These are phyloP conservation scores for Calidris pygmaea DNA, from an alignment of 2,113 vertebrate genomes.

Conservation along the genomic window DNA sequence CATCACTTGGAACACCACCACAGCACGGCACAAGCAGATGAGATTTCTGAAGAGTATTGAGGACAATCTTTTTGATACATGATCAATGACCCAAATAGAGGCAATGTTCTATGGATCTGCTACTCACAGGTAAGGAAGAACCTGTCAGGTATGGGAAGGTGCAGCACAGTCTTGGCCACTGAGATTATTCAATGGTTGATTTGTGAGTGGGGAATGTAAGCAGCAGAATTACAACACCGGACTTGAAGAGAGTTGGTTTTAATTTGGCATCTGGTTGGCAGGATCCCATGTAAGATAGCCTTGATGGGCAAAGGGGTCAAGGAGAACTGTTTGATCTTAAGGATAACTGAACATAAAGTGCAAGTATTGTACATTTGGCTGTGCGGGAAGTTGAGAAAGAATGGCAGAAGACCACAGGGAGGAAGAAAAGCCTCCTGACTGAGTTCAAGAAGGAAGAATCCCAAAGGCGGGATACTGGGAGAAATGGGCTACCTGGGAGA, in stretches of 20 bases:
- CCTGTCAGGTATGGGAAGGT: fast-evolving
- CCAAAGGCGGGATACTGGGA: neutral
- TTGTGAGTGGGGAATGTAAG: neutral
- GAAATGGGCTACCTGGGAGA: neutral
- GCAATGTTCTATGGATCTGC: neutral
- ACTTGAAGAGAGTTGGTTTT: neutral
- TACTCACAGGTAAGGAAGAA: neutral
- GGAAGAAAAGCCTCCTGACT: neutral
- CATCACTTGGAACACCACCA: neutral
- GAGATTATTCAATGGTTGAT: neutral
- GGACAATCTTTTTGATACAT: neutral
- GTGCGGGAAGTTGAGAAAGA: neutral
- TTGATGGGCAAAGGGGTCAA: neutral
- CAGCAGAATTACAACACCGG: neutral
- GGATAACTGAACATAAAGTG: neutral
- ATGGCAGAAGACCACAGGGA: neutral
- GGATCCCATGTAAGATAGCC: neutral
- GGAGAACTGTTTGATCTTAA: neutral
- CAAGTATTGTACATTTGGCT: neutral
- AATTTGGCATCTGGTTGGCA: neutral
- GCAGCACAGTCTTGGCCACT: neutral
- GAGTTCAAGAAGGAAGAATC: neutral
- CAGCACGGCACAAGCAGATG: neutral
- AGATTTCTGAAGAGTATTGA: neutral
- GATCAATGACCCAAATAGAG: neutral